Evolutionary conservation across 2,797 vertebrate species (phyloP).

Genomic region (Chelmon rostratus): DNA sequence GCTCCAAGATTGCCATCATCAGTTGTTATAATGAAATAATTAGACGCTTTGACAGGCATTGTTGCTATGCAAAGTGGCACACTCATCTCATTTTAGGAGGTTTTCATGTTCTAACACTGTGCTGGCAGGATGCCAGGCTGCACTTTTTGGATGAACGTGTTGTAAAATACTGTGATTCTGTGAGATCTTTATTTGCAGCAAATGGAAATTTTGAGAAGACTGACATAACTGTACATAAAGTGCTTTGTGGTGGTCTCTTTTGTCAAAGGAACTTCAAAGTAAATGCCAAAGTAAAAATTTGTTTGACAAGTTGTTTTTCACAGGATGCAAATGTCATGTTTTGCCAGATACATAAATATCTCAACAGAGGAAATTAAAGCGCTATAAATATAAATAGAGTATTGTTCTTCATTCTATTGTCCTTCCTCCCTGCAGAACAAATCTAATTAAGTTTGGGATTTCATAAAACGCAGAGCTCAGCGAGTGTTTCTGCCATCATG

Average conservation of each 20-base stretch:
- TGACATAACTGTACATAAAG: too few species aligned
- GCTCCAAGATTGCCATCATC: constrained; percentile 13
- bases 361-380: constrained; percentile 35
- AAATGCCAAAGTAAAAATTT: constrained; percentile 33
- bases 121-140: background rate
- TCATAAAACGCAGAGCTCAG: constrained; percentile 40
- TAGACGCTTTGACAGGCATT: constrained; percentile 11
- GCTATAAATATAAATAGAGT: constrained; percentile 64
- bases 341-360: constrained; percentile 8
- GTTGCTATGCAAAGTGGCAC: background rate
- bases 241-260: background rate
- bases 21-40: constrained; percentile 45
- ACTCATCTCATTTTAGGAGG: background rate
- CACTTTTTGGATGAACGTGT: background rate
- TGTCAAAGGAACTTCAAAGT: constrained; percentile 7
- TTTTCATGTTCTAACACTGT: background rate
- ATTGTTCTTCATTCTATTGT: constrained; percentile 57
- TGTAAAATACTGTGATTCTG: background rate
- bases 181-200: background rate
- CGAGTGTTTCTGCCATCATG: constrained; percentile 45
- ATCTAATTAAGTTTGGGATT: constrained; percentile 73
- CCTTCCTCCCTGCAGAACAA: constrained; percentile 46
- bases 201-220: background rate
- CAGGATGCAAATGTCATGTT: constrained; percentile 5
- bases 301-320: constrained; percentile 26